phyloP scores from a whole-genome alignment of 2,888 invertebrate genomes.

The Coleophora deauratella region DNA sequence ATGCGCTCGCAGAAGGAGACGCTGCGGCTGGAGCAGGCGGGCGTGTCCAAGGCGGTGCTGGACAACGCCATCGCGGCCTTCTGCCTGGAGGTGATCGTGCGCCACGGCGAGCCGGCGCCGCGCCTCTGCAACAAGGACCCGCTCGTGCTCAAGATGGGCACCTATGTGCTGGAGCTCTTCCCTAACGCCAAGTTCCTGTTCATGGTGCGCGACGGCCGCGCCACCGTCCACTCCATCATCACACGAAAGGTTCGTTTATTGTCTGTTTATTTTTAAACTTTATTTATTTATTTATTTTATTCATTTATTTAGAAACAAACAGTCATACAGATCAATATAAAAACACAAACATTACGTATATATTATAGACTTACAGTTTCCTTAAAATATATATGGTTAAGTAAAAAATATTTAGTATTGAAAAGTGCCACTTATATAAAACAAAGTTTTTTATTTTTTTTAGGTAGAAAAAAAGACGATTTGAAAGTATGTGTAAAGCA shows the following conservation, averaged over 20 bases:
- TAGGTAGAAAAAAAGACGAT: too few relatives aligned
- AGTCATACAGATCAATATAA: too few relatives aligned
- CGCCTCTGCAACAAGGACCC: conserved; percentile 99
- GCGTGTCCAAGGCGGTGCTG: conserved; percentile 92
- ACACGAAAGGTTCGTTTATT: conserved; percentile 96
- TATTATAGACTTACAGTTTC: too few relatives aligned
- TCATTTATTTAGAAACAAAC: too few relatives aligned
- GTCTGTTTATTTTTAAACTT: too few relatives aligned
- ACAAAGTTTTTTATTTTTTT: too few relatives aligned
- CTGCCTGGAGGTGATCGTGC: conserved; percentile 95
- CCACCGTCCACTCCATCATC: conserved; percentile 98
- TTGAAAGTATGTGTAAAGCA: too few relatives aligned
- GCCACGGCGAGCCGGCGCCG: conserved; percentile 96
- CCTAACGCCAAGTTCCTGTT: conserved; percentile 98
- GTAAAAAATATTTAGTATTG: too few relatives aligned
- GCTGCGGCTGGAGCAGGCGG: conserved; percentile 92
- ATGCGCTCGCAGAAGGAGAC: conserved; percentile 94
- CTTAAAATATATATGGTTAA: too few relatives aligned
- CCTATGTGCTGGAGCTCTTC: conserved; percentile 93
- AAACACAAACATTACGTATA: too few relatives aligned
- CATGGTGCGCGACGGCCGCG: conserved; percentile 98
- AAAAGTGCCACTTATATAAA: too few relatives aligned
- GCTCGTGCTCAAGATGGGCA: conserved; percentile 96
- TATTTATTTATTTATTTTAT: too few relatives aligned
- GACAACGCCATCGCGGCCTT: conserved; percentile 98